These are phyloP conservation scores for Caradrina kadenii DNA, from an alignment of 2,888 invertebrate species.

Conservation along the genomic window DNA sequence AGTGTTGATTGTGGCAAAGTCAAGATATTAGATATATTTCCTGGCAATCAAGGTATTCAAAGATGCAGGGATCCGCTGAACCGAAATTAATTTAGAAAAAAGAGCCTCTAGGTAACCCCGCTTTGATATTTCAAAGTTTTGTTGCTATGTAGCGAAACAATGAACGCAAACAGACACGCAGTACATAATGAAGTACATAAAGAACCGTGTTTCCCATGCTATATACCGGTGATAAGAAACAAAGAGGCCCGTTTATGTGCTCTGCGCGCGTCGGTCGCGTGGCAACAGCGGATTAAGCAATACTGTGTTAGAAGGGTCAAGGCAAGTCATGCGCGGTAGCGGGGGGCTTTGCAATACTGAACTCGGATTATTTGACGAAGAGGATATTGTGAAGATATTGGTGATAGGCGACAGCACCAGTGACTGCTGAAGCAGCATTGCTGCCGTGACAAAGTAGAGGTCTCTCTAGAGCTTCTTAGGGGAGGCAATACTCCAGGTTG, in stretches of 20 bases:
- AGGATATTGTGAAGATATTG: not conserved
- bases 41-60: not conserved
- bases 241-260: conserved; percentile 62
- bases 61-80: not conserved
- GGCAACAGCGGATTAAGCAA: conserved; percentile 65
- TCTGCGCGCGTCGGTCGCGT: conserved; percentile 60
- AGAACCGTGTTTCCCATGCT: conserved; percentile 62
- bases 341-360: not conserved
- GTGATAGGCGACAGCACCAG: too few relatives aligned
- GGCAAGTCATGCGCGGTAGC: conserved; percentile 17
- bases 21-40: not conserved
- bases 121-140: conserved; percentile 13
- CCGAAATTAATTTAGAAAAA: not conserved
- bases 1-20: not conserved
- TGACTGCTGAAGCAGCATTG: too few relatives aligned
- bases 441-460: too few relatives aligned
- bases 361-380: not conserved
- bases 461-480: too few relatives aligned
- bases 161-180: conserved; percentile 33
- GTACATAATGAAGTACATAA: conserved; percentile 47
- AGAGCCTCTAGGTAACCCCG: not conserved
- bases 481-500: too few relatives aligned
- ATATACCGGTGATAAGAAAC: conserved; percentile 57
- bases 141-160: conserved; percentile 40
- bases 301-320: conserved; percentile 42